These are phyloP conservation scores for Delichon dasypus DNA, from an alignment of 2,797 vertebrate species.

Conservation along the genomic window DNA sequence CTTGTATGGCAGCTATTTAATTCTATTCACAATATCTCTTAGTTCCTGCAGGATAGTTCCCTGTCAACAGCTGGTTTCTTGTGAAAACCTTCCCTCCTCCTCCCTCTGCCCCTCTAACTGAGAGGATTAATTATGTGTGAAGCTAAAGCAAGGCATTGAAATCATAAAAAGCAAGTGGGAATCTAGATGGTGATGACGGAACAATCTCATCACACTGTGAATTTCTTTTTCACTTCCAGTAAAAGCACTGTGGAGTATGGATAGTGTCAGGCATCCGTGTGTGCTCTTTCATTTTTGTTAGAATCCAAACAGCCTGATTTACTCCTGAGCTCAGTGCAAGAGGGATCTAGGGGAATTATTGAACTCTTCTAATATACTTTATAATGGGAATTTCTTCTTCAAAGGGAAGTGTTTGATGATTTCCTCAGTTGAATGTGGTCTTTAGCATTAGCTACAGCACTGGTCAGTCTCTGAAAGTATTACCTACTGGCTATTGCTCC, in stretches of 20 bases:
- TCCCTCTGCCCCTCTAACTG: neutral
- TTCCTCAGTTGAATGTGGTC: neutral
- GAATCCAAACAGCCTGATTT: neutral
- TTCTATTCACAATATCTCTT: neutral
- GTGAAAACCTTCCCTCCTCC: neutral
- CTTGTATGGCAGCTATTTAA: neutral
- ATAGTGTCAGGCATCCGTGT: neutral
- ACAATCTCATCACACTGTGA: neutral
- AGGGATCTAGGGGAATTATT: neutral
- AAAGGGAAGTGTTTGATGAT: neutral
- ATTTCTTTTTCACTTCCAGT: neutral
- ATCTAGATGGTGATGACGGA: neutral
- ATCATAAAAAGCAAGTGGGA: neutral
- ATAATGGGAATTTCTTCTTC: neutral
- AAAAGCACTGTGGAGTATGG: neutral
- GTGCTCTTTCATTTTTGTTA: neutral
- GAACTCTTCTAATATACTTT: neutral
- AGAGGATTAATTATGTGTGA: neutral
- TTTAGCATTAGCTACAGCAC: neutral
- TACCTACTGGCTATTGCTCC: neutral
- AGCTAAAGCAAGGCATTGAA: neutral
- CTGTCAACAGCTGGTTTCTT: conserved; percentile 2
- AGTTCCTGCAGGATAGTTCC: neutral
- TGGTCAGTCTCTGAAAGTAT: neutral
- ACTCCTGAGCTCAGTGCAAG: neutral